phyloP scores from a whole-genome alignment of 2,888 invertebrate species.

The Tribolium freemani region DNA sequence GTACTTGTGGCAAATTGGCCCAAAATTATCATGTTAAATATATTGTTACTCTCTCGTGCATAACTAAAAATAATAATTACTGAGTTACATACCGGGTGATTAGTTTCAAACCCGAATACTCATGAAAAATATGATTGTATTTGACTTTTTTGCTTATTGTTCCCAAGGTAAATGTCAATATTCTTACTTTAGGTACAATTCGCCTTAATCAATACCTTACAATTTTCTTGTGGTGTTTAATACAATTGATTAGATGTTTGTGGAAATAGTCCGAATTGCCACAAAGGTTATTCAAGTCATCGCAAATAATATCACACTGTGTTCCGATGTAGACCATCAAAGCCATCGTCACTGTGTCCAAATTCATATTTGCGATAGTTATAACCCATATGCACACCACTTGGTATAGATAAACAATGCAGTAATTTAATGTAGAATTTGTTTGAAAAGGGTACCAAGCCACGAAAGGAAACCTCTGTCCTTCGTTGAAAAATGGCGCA shows the following conservation, averaged over 20 bases:
- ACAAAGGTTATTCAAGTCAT: constrained; percentile 2
- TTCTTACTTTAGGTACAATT: too few species aligned
- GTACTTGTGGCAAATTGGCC: constrained; percentile 15
- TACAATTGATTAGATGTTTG: not conserved
- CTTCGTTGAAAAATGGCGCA: not conserved
- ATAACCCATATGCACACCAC: constrained; percentile 26
- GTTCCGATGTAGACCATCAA: constrained; percentile 8
- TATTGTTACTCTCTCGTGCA: constrained; percentile 1
- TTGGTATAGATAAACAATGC: constrained; percentile 36
- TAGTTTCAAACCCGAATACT: too few species aligned
- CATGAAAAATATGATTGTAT: too few species aligned
- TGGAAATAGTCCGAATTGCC: not conserved
- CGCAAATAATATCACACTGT: constrained; percentile 12
- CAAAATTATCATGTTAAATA: constrained; percentile 7
- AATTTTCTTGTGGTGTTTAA: constrained; percentile 15
- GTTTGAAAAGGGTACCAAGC: constrained; percentile 38
- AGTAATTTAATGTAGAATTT: constrained; percentile 8
- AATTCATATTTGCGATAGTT: constrained; percentile 28
- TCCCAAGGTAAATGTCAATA: too few species aligned
- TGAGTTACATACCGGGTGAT: too few species aligned
- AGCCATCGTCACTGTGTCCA: constrained; percentile 35
- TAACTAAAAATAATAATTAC: not conserved
- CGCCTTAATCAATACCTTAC: not conserved
- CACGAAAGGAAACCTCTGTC: not conserved
- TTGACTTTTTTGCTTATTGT: too few species aligned